These are phyloP conservation scores for Cromileptes altivelis DNA, from an alignment of 2,113 vertebrate species.

Conservation along the genomic window DNA sequence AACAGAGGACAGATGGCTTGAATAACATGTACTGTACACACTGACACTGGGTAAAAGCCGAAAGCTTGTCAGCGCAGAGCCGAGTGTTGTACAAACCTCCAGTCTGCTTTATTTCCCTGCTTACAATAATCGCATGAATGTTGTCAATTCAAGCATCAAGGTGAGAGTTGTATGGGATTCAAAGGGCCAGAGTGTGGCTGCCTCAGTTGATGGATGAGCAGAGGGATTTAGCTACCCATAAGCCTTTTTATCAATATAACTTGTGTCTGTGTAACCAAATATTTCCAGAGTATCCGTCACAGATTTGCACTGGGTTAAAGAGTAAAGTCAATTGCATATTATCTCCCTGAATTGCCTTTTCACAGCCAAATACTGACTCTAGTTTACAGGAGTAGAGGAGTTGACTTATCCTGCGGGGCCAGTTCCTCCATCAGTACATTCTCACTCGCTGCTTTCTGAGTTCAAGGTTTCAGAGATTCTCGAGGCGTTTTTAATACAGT, in stretches of 20 bases:
- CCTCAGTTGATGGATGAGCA: constrained; percentile 42
- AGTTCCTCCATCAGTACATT: constrained; percentile 19
- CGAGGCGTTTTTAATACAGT: background rate
- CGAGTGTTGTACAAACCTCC: constrained; percentile 10
- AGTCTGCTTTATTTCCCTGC: constrained; percentile 6
- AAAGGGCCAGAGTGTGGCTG: constrained; percentile 43
- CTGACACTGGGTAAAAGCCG: constrained; percentile 1
- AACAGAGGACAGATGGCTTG: constrained; percentile 19
- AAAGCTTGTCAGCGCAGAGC: background rate
- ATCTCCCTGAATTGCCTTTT: constrained; percentile 31
- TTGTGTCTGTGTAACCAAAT: constrained; percentile 27
- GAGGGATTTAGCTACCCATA: constrained; percentile 39
- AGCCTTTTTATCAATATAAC: constrained; percentile 52
- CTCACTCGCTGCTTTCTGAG: background rate
- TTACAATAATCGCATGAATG: constrained; percentile 17
- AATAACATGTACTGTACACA: constrained; percentile 40
- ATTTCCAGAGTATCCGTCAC: constrained; percentile 46
- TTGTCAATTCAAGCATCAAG: constrained; percentile 24
- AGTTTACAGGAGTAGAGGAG: background rate
- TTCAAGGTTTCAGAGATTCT: constrained; percentile 13
- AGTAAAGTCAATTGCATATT: constrained; percentile 46
- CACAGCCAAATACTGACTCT: background rate
- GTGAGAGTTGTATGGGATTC: constrained; percentile 35
- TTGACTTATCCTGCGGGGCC: constrained; percentile 15
- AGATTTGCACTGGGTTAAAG: constrained; percentile 35